Base-by-base conservation (phyloP, 1,140 invertebrate genomes). In the Ceratina calcarata region DNA sequence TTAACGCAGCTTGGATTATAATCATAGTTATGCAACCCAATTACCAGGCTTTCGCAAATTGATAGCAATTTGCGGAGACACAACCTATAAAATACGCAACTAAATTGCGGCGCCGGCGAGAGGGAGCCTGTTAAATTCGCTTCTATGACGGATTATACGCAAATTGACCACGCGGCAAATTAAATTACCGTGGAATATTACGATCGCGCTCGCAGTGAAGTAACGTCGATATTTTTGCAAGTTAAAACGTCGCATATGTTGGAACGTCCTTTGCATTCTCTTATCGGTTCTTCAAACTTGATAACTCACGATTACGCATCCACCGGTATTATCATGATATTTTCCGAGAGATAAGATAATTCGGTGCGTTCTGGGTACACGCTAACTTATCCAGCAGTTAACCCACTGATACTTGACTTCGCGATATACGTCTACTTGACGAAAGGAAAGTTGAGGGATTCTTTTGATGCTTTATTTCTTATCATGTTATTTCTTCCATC, bases 1-100 rank as follows among this genome's bases (percentile, higher is more conserved):
- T 80, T 71, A 80, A 82, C 80, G 82, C 81, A 78, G 72, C 87
- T 78, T 66, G 76, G 71, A 83, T 87, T 89, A 87, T 78, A 83
- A 89, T 53, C 86, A 72, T 74, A 74, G 82, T 91, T 91, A 89
- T 85, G 87, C 84, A 91, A 91, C 83, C 86, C 86, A 89, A 91
- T 89, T 88, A 86, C 82, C 82, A 75, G 57, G 61, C 82, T 89
- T 86, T 89, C 71, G 88, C 85, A 85, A 89, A 89, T 88, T 89
- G 84, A 84, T 89, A 86, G 88, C 88, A 90, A 91, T 90, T 88
- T 67, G 74, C 66, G 55, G 61, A 55, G 70, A 79, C 22, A 57
- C 58, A 49, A 73, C 64, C 70, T 81, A 78, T 45, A n/a, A 16
- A 58, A 58, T 70, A 45, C 32, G 67, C 49, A 15, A 16, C 49